A percentile compares a stretch with the other conserved stretches of the same genome.
phyloP scores from a whole-genome alignment of 2,113 vertebrate species.

The Rynchops niger region DNA sequence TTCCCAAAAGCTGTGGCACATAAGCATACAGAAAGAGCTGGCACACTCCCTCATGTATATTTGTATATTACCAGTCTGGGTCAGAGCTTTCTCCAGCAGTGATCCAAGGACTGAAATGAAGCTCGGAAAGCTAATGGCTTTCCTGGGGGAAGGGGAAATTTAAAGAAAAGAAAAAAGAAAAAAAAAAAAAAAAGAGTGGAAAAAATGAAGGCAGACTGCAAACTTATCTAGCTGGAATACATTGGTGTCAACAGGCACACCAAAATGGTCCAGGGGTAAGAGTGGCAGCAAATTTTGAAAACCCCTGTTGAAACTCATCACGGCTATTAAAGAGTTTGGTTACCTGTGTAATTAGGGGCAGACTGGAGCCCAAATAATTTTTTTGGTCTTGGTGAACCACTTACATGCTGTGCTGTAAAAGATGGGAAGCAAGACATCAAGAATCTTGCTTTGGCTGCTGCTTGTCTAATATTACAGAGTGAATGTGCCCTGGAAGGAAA shows the following conservation, averaged over 20 bases:
- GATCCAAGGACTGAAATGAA: background rate
- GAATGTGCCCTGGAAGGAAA: background rate
- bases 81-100: conserved; percentile 13
- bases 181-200: background rate
- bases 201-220: background rate
- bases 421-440: background rate
- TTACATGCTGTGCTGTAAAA: background rate
- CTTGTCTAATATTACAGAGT: background rate
- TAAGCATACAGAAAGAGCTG: background rate
- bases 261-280: background rate
- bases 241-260: background rate
- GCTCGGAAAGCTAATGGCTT: background rate
- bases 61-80: conserved; percentile 20
- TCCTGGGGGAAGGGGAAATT: background rate
- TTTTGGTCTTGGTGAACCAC: background rate
- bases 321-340: background rate
- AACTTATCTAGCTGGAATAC: background rate
- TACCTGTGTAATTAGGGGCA: background rate
- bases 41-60: conserved; percentile 21
- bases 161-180: background rate
- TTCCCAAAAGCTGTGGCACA: conserved; percentile 43
- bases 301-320: background rate
- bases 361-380: background rate
- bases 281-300: background rate
- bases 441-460: background rate